Conservation (phyloP, 1,140 invertebrate genomes). For the Littorina saxatilis region DNA sequence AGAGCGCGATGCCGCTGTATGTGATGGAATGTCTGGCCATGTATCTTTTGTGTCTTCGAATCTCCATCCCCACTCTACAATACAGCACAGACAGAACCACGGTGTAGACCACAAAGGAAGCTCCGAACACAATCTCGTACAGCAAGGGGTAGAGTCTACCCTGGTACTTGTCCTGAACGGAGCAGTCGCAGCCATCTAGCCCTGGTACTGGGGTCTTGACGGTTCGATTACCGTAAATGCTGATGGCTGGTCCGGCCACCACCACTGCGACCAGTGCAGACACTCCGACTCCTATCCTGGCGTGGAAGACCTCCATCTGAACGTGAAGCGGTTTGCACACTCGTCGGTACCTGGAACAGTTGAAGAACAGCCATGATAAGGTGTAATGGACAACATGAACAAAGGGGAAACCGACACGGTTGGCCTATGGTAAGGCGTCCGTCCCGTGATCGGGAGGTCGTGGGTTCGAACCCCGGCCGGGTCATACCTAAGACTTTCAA, state of each 20-base stretch:
- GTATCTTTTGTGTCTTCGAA: constrained; percentile 32
- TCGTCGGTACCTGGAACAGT: constrained; percentile 38
- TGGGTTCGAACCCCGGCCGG: too few species aligned
- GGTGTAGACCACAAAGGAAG: constrained; percentile 26
- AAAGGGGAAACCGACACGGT: too few species aligned
- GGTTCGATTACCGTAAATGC: constrained; percentile 35
- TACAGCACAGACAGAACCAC: constrained; percentile 27
- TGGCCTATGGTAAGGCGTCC: too few species aligned
- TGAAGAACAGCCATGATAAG: too few species aligned
- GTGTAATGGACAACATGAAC: too few species aligned
- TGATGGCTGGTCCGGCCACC: constrained; percentile 35
- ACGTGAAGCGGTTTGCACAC: constrained; percentile 48
- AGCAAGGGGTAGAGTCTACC: constrained; percentile 33
- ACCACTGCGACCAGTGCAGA: constrained; percentile 21
- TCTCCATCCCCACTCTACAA: constrained; percentile 34
- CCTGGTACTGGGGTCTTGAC: constrained; percentile 18
- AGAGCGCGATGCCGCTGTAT: not conserved
- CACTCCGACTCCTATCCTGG: constrained; percentile 22
- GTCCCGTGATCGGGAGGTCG: too few species aligned
- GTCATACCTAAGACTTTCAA: too few species aligned
- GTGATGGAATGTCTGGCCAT: constrained; percentile 25
- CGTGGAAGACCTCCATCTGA: constrained; percentile 32
- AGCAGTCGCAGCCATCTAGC: constrained; percentile 40
- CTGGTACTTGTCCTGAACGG: constrained; percentile 35
- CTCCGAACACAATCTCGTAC: constrained; percentile 32